Evolutionary conservation across 2,797 vertebrate genomes (phyloP).

Genomic region (Gadopsis marmoratus): DNA sequence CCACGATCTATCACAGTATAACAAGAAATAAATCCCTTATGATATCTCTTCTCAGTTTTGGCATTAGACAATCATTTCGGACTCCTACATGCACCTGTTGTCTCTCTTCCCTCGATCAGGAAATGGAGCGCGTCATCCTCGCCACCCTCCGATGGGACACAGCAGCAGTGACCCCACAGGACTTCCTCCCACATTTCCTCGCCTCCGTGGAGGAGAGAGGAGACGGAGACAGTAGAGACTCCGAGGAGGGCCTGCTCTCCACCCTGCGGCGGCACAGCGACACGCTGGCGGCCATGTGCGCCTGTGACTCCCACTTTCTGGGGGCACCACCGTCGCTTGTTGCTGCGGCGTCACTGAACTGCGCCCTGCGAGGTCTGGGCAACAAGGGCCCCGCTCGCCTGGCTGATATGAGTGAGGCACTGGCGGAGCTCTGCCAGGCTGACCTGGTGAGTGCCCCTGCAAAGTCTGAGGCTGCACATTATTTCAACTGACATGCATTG

Average conservation of each 20-base stretch:
- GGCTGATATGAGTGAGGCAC: conserved; percentile 60
- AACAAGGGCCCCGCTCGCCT: conserved; percentile 53
- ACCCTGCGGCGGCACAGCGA: conserved; percentile 84
- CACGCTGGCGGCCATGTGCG: conserved; percentile 85
- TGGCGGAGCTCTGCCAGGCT: conserved; percentile 81
- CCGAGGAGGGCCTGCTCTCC: conserved; percentile 56
- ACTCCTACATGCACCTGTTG: not conserved
- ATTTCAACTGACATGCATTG: too few species aligned
- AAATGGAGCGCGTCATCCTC: conserved; percentile 86
- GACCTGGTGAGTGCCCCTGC: conserved; percentile 76
- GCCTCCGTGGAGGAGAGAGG: conserved; percentile 65
- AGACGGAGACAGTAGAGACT: conserved; percentile 28
- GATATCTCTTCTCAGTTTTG: not conserved
- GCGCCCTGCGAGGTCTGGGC: conserved; percentile 81
- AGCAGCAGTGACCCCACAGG: conserved; percentile 86
- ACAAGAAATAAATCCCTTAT: not conserved
- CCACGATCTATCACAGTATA: not conserved
- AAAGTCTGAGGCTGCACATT: not conserved
- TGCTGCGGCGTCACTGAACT: conserved; percentile 83
- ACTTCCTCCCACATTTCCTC: conserved; percentile 86
- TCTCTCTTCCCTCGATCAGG: conserved; percentile 60
- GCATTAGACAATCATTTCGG: not conserved
- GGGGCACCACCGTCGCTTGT: conserved; percentile 83
- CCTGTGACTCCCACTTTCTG: conserved; percentile 84
- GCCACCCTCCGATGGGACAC: conserved; percentile 86